A percentile compares a stretch with the other conserved stretches of the same genome.
Evolutionary conservation across 2,113 vertebrate genomes (phyloP).

Genomic region (Trochalopteron elliotii): DNA sequence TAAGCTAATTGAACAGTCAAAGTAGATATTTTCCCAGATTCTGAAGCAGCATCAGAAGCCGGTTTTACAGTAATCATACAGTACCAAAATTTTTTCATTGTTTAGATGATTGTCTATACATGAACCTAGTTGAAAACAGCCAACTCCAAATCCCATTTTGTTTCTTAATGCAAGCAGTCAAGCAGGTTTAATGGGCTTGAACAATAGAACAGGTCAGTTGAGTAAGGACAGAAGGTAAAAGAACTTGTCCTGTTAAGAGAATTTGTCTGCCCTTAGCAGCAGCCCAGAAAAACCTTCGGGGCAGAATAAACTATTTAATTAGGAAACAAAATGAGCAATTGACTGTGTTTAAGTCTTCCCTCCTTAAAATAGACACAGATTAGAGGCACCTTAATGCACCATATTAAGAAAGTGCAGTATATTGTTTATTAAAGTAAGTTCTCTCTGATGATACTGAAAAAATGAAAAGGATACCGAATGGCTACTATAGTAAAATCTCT

Average conservation of each 20-base stretch:
- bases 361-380: neutral
- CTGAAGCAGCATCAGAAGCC: neutral
- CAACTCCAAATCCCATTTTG: neutral
- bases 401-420: neutral
- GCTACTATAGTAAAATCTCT: neutral
- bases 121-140: neutral
- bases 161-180: neutral
- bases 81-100: neutral
- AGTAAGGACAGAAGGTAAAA: neutral
- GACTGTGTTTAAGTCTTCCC: neutral
- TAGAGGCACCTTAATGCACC: neutral
- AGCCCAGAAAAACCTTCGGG: neutral
- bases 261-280: neutral
- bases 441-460: neutral
- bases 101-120: neutral
- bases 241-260: neutral
- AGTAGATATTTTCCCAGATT: neutral
- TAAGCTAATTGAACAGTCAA: neutral
- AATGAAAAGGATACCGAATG: neutral
- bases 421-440: neutral
- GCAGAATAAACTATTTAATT: neutral
- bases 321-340: neutral
- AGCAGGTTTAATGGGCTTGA: neutral
- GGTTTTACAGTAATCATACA: neutral
- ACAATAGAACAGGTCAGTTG: neutral